These are phyloP conservation scores for Elegia similella DNA, from an alignment of 2,888 invertebrate species.

Conservation along the genomic window DNA sequence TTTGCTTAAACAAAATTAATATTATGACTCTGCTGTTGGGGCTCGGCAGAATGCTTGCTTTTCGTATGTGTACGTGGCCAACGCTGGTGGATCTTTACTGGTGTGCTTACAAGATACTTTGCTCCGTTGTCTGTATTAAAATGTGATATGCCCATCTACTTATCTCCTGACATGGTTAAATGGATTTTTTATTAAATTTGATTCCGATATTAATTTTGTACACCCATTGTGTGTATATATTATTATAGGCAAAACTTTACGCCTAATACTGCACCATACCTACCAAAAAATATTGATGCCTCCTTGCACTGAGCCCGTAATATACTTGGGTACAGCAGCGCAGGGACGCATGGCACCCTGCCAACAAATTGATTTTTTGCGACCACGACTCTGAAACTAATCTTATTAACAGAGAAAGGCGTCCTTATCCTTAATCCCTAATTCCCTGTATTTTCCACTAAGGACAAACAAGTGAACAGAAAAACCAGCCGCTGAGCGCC, in stretches of 20 bases:
- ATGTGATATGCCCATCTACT: no score
- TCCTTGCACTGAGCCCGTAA: slow-evolving; percentile 18
- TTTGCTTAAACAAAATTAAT: no score
- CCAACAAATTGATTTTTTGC: slow-evolving; percentile 60
- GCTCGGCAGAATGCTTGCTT: no score
- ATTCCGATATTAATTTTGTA: no score
- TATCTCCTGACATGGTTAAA: no score
- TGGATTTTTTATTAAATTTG: no score
- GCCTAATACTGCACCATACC: not conserved
- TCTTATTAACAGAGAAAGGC: slow-evolving; percentile 40
- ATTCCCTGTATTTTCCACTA: slow-evolving; percentile 19
- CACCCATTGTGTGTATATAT: no score
- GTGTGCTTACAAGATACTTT: no score
- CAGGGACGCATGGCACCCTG: slow-evolving; percentile 39
- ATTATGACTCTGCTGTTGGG: no score
- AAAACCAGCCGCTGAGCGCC: slow-evolving; percentile 12
- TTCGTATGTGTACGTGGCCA: no score
- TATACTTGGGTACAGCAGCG: slow-evolving; percentile 19
- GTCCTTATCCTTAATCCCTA: slow-evolving; percentile 25
- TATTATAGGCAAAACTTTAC: not conserved
- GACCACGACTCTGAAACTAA: slow-evolving; percentile 39
- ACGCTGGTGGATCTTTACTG: no score
- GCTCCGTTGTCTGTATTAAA: no score
- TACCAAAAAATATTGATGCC: not conserved
- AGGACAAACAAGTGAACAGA: slow-evolving; percentile 10